phyloP scores from a whole-genome alignment of 2,797 vertebrate genomes.

The Threskiornis aethiopicus region DNA sequence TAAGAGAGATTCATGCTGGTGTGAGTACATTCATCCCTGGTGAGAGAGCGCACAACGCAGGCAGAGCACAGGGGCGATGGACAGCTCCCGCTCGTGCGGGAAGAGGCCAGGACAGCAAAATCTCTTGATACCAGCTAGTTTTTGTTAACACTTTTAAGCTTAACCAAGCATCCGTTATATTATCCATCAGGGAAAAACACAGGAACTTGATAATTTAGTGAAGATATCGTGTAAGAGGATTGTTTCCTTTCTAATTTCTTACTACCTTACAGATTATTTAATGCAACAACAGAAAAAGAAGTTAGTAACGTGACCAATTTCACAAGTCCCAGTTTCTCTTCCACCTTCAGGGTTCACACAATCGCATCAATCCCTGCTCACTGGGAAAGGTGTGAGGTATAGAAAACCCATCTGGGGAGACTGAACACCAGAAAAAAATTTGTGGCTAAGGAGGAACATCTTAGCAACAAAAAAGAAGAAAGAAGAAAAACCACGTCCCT shows the following conservation, averaged over 20 bases:
- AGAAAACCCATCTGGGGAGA: background rate
- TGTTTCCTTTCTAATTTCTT: background rate
- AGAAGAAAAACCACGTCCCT: background rate
- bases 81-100: fast-evolving
- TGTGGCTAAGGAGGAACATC: background rate
- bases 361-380: background rate
- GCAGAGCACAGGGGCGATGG: fast-evolving
- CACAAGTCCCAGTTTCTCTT: background rate
- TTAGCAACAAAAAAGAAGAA: background rate
- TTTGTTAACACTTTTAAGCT: background rate
- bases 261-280: background rate
- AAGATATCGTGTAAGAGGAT: background rate
- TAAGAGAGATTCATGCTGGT: background rate
- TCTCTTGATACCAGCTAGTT: background rate
- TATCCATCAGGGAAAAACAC: background rate
- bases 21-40: background rate
- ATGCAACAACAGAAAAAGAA: background rate
- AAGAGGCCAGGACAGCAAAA: background rate
- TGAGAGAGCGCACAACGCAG: background rate
- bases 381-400: background rate
- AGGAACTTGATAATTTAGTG: background rate
- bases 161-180: background rate
- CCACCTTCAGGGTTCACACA: background rate
- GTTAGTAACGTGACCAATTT: background rate
- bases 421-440: background rate